phyloP scores from a whole-genome alignment of 2,888 invertebrate species.

The Lycia hirtaria region DNA sequence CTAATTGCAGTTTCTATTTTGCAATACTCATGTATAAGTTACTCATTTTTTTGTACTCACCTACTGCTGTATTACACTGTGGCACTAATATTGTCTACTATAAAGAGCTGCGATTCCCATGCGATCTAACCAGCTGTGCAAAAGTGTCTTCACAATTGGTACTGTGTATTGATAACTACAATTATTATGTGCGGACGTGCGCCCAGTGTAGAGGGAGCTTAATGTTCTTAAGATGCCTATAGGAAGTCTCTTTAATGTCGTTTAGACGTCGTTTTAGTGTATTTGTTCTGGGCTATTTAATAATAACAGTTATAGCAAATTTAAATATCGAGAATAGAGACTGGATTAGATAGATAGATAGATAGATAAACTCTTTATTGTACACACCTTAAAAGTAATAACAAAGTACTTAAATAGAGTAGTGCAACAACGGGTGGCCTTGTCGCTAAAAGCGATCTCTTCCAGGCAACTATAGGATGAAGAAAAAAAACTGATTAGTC shows the following conservation, averaged over 20 bases:
- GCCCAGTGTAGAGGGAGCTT: constrained; percentile 32
- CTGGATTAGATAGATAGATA: too few species aligned
- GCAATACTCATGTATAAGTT: background rate
- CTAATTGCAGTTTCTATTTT: background rate
- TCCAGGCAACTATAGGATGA: too few species aligned
- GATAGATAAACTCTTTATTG: too few species aligned
- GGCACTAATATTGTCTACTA: constrained; percentile 28
- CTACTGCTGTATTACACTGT: constrained; percentile 8
- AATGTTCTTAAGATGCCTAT: constrained; percentile 10
- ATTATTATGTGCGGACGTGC: constrained; percentile 38
- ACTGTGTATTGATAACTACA: constrained; percentile 42
- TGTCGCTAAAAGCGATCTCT: too few species aligned
- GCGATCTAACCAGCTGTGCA: constrained; percentile 45
- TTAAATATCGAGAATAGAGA: background rate
- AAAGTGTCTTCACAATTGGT: constrained; percentile 42
- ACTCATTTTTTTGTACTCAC: background rate
- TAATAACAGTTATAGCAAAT: background rate
- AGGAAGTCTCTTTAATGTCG: constrained; percentile 1
- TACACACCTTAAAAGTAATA: too few species aligned
- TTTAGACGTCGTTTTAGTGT: background rate
- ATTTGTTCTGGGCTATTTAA: constrained; percentile 5
- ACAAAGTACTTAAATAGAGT: too few species aligned
- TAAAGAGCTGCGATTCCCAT: constrained; percentile 51
- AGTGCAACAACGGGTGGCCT: too few species aligned
- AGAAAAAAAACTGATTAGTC: too few species aligned